Base-by-base conservation (phyloP, 2,888 invertebrate species). In the Selenia dentaria region DNA sequence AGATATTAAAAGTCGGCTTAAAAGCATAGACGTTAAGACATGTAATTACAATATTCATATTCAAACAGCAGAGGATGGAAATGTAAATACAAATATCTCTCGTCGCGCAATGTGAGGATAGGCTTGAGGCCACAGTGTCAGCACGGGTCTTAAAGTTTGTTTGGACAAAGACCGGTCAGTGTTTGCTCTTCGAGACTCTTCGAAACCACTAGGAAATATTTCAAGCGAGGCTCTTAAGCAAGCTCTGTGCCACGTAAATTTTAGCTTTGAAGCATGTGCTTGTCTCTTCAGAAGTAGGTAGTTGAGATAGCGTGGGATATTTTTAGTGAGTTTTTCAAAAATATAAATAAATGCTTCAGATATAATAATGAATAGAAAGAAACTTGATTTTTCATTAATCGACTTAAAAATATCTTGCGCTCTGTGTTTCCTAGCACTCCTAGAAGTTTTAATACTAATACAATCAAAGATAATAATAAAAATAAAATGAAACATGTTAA, bases 81-180 rank as follows among this genome's bases (percentile, higher is more conserved):
- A 64, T 75, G 82, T 79, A 74, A 88, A 83, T 70, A 83, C 66
- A 74, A 73, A 79, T 72, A 77, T 67, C 3, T 70, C 72, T 81
- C 69, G 47, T 52, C 33, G 70, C 72, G 70, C 73, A 63, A 74
- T 76, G 77, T 77, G 73, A 76, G 76, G 75, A 73, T 51, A 57
- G 60, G 64, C 58, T 67, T 74, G 75, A 80, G 81, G 80, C 70
- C 74, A 63, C 63, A 76, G 67, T 70, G 68, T 37, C 27, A 37
- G 47, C 72, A 36, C 14, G 69, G 68, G 63, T 59, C 65, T 67
- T 56, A 72, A 74, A 74, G 70, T 38, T 47, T 89, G 79, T 89
- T 86, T 88, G 79, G 64, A 73, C 75, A 85, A 77, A 74, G 72
- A 87, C 86, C 87, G 88, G 87, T 88, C 89, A 77, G 73, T 90